Percentiles rank a stretch among this genome's conserved stretches.
Evolutionary conservation across 2,888 invertebrate species (phyloP).

Genomic region (Eupsilia transversa): DNA sequence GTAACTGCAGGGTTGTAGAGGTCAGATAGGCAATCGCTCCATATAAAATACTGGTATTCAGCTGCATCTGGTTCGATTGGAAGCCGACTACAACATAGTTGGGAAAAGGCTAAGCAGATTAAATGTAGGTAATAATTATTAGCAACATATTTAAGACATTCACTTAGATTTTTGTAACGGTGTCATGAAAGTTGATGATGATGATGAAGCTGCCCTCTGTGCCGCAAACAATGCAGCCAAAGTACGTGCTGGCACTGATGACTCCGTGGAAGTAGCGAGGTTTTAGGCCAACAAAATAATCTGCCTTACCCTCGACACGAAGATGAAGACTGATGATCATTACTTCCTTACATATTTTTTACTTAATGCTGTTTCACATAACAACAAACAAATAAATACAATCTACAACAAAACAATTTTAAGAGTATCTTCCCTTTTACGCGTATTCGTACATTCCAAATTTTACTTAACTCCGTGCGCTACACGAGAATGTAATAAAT

Average conservation of each 20-base stretch:
- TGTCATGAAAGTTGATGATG: background rate
- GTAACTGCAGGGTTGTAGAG: too few relatives aligned
- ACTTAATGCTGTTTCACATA: background rate
- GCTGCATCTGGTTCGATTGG: too few relatives aligned
- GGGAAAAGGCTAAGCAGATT: background rate
- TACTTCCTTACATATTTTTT: background rate
- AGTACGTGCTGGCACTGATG: background rate
- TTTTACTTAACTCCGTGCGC: conserved; percentile 34
- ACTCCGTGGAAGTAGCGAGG: background rate
- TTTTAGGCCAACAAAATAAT: background rate
- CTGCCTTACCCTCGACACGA: background rate
- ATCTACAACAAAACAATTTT: background rate
- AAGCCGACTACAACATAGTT: background rate
- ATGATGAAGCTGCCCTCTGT: background rate
- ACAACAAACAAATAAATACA: conserved; percentile 4
- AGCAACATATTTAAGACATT: background rate
- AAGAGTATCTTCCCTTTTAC: conserved; percentile 15
- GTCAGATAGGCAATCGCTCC: too few relatives aligned
- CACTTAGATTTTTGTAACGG: background rate
- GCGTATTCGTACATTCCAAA: conserved; percentile 24
- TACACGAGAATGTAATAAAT: conserved; percentile 57
- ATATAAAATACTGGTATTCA: too few relatives aligned
- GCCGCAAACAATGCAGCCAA: background rate
- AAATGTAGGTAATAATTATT: background rate
- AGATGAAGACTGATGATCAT: background rate